Percentiles rank a stretch among this genome's conserved stretches.
Evolutionary conservation across 2,888 invertebrate genomes (phyloP).

Genomic region (Lochmaea crataegi): DNA sequence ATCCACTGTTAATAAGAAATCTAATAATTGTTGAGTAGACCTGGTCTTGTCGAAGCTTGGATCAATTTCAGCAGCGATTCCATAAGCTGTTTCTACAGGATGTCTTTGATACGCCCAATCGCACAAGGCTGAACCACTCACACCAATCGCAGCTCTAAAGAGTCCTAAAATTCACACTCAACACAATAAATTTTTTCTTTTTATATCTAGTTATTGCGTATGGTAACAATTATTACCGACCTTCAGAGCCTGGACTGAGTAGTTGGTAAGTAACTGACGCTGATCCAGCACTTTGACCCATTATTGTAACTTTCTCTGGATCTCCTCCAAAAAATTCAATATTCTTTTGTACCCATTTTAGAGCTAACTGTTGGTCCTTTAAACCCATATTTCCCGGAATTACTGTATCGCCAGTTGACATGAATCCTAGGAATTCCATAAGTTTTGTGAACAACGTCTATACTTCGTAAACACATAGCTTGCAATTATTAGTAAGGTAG

Average conservation of each 20-base stretch:
- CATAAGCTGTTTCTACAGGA: constrained; percentile 38
- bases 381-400: constrained; percentile 47
- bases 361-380: constrained; percentile 40
- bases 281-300: constrained; percentile 42
- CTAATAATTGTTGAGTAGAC: constrained; percentile 35
- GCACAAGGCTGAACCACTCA: constrained; percentile 44
- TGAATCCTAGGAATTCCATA: constrained; percentile 41
- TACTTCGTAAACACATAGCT: too few relatives aligned
- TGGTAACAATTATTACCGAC: constrained; percentile 17
- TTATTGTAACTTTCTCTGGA: constrained; percentile 37
- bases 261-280: constrained; percentile 41
- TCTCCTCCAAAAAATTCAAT: constrained; percentile 40
- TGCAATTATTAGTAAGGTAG: too few relatives aligned
- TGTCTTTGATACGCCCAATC: constrained; percentile 39
- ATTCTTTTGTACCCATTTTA: constrained; percentile 38
- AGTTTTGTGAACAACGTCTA: too few relatives aligned
- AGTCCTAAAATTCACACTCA: constrained; percentile 35
- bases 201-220: too few relatives aligned
- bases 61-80: constrained; percentile 38
- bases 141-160: constrained; percentile 42
- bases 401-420: constrained; percentile 47
- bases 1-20: constrained; percentile 35
- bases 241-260: constrained; percentile 36
- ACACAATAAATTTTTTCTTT: not conserved
- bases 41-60: constrained; percentile 30